Base-by-base conservation (phyloP, 1,140 invertebrate genomes). In the Monomorium pharaonis region DNA sequence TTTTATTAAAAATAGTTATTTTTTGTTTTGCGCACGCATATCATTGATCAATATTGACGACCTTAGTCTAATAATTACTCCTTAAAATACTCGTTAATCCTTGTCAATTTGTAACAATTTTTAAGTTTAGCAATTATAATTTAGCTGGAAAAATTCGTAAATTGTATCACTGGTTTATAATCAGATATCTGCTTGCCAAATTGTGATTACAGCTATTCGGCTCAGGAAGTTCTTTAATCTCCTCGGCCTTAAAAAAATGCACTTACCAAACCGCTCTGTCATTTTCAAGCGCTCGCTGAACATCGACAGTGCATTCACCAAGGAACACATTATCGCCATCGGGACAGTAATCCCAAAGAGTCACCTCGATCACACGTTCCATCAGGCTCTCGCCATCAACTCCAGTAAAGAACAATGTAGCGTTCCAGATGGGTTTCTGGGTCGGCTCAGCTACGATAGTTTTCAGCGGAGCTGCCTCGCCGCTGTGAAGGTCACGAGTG, bases 381-480 rank as follows among this genome's bases (percentile, higher is more conserved):
- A 98, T 97, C 42, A 98, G 94, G 89, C 97, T 96, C 85, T 98
- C 98, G 1, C 97, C 97, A 44, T 96, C 96, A 21, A 98, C 96
- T 30, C 97, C 97, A 0, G 96, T 95, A 92, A 98, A 98, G 74
- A 97, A 97, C 24, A 98, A 95, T n/a, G 98, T 98, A 18, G 98
- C 98, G 92, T 98, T 98, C 98, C 98, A 98, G 63, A 98, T 97
- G 9, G 98, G 98, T 93, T 97, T 98, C 91, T 97, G 97, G 1
- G 97, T 97, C 12, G 97, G 97, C 78, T 97, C 97, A 2, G 98
- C 97, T 5, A 98, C 97, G 90, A 97, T 97, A 1, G 98, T 98
- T 92, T 98, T 97, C 72, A 97, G 95, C 18, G 97, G 96, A 76
- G 96, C 96, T 84, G 97, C 96, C 90, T 97, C 97, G 60, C 96